phyloP scores from a whole-genome alignment of 2,888 invertebrate species.

The Lycocerus yunnanus region DNA sequence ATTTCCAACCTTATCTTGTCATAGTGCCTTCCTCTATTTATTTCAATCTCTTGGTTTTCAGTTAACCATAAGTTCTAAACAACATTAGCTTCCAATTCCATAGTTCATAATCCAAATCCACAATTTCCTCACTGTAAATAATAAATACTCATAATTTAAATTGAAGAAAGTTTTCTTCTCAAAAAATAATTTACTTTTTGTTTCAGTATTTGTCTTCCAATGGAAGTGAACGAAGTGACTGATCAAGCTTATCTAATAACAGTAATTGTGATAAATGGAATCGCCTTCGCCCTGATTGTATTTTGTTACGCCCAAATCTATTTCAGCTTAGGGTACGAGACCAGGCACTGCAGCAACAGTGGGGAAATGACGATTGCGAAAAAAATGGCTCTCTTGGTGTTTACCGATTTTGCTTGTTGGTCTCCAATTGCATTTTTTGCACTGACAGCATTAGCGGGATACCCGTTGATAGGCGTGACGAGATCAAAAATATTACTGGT shows the following conservation, averaged over 20 bases:
- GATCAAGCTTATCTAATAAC: constrained; percentile 77
- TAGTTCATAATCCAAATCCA: no score
- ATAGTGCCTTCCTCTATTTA: no score
- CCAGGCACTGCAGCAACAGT: constrained; percentile 60
- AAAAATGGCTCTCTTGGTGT: constrained; percentile 86
- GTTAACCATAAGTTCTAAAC: no score
- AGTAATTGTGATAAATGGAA: constrained; percentile 75
- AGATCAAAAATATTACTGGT: constrained; percentile 82
- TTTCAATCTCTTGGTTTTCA: no score
- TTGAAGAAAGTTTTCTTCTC: no score
- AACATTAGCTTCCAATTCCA: no score
- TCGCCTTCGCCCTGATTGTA: constrained; percentile 83
- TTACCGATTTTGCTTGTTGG: constrained; percentile 83
- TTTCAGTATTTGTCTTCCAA: constrained; percentile 83
- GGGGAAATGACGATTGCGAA: constrained; percentile 80
- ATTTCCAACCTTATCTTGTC: no score
- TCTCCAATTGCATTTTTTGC: constrained; percentile 91
- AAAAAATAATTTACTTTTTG: no score
- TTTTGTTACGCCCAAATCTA: constrained; percentile 88
- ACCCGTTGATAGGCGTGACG: constrained; percentile 81
- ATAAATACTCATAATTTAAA: no score
- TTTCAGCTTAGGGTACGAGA: constrained; percentile 74
- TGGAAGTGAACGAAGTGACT: constrained; percentile 71
- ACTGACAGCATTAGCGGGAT: constrained; percentile 82
- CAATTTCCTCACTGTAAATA: no score